These are phyloP conservation scores for Tapera naevia DNA, from an alignment of 2,797 vertebrate species.

Conservation along the genomic window DNA sequence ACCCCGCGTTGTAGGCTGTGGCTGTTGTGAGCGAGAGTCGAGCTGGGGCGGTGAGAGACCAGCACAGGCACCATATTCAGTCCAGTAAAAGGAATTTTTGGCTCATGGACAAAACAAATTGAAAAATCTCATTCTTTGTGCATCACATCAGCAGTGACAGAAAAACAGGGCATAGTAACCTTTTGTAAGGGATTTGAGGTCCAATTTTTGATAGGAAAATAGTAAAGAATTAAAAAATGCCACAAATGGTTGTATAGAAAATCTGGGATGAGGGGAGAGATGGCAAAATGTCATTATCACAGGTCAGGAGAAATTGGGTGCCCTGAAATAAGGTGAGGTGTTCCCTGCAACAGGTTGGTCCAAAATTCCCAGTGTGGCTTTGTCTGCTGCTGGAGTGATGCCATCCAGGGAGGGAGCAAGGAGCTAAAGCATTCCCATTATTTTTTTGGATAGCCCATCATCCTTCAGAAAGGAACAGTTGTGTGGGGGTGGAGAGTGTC, in stretches of 20 bases:
- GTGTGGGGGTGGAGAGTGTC: slow-evolving; percentile 31
- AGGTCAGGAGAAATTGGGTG: not conserved
- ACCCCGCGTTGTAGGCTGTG: not conserved
- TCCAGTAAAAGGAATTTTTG: slow-evolving; percentile 44
- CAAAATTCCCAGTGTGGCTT: not conserved
- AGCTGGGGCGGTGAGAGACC: not conserved
- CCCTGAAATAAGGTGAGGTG: not conserved
- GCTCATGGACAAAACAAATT: slow-evolving; percentile 42
- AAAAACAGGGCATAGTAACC: not conserved
- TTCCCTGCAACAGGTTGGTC: not conserved
- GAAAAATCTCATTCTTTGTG: slow-evolving; percentile 49
- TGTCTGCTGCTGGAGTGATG: not conserved
- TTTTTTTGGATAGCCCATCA: slow-evolving; percentile 13
- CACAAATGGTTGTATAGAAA: not conserved
- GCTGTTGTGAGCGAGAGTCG: not conserved
- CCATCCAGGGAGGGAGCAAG: not conserved
- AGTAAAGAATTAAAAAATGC: not conserved
- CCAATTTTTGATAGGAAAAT: not conserved
- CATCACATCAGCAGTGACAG: not conserved
- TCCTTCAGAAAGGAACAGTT: slow-evolving; percentile 19
- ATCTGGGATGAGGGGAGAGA: not conserved
- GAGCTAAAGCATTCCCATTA: not conserved
- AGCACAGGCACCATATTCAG: slow-evolving; percentile 27
- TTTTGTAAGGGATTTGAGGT: not conserved
- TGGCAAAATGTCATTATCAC: accelerated